Conservation (phyloP, 2,113 vertebrate genomes). For the Synchiropus splendidus region DNA sequence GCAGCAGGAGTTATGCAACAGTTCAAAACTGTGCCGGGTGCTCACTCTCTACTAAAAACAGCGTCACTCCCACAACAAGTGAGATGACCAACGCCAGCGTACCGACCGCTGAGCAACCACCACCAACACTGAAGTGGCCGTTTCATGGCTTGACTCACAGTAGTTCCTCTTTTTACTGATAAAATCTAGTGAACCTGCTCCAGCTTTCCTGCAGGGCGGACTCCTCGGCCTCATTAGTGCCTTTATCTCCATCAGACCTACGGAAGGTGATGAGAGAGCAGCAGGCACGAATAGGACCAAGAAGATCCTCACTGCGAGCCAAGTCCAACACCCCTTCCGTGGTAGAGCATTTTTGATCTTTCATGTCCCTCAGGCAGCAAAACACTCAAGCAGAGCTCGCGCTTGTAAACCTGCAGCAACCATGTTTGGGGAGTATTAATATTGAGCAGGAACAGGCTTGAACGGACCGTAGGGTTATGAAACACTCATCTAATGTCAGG, state of each 20-base stretch:
- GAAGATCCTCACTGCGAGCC: slow-evolving; percentile 16
- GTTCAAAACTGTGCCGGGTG: slow-evolving; percentile 3
- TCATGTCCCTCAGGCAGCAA: slow-evolving; percentile 12
- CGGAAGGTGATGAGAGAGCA: slow-evolving; percentile 18
- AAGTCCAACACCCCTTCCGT: slow-evolving; percentile 25
- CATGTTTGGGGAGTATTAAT: background rate
- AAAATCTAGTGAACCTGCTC: background rate
- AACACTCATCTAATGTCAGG: no score
- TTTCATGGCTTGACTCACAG: background rate
- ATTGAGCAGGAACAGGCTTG: background rate
- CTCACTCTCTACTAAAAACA: slow-evolving; percentile 29
- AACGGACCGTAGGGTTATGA: no score
- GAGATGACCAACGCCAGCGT: slow-evolving; percentile 14
- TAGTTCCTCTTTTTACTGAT: no score
- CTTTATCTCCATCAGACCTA: background rate
- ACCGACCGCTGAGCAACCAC: slow-evolving; percentile 9
- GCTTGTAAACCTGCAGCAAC: slow-evolving; percentile 5
- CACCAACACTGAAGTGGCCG: background rate
- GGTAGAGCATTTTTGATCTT: slow-evolving; percentile 1
- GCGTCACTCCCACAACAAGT: slow-evolving; percentile 25
- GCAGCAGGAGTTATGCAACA: slow-evolving; percentile 24
- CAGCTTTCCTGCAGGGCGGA: slow-evolving; percentile 32
- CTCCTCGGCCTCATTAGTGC: background rate
- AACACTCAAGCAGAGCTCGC: slow-evolving; percentile 3
- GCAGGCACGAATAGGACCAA: background rate